A percentile compares a stretch with the other conserved stretches of the same genome.
These are phyloP conservation scores for Aphrophora alni DNA, from an alignment of 2,888 invertebrate species.

Conservation along the genomic window DNA sequence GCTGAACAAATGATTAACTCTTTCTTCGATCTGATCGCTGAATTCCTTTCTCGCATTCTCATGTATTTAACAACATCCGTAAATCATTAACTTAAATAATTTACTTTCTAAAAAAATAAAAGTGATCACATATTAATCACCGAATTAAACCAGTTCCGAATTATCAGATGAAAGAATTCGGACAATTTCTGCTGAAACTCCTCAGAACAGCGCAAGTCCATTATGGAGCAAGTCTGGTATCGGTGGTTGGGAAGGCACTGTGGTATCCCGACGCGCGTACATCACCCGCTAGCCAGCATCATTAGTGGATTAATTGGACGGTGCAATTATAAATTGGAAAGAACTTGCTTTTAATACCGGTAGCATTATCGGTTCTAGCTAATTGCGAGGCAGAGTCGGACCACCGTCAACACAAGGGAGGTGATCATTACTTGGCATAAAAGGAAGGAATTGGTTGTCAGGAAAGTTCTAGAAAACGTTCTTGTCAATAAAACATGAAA, in stretches of 20 bases:
- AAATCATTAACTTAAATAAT: background rate
- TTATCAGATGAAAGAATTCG: background rate
- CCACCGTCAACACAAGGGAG: background rate
- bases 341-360: background rate
- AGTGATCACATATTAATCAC: background rate
- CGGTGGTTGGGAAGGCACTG: background rate
- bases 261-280: background rate
- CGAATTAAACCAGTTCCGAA: background rate
- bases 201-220: background rate
- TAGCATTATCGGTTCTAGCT: background rate
- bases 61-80: no score
- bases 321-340: background rate
- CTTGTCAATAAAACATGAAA: no score
- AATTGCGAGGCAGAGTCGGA: background rate
- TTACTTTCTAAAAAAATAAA: background rate
- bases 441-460: no score
- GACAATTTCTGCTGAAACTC: background rate
- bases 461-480: no score
- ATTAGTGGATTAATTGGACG: background rate
- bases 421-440: no score
- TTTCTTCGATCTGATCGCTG: no score
- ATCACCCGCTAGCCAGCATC: background rate
- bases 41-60: no score
- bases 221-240: background rate
- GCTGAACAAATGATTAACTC: no score